Conservation (phyloP, 1,140 invertebrate species). For the Rhopalosiphum maidis region DNA sequence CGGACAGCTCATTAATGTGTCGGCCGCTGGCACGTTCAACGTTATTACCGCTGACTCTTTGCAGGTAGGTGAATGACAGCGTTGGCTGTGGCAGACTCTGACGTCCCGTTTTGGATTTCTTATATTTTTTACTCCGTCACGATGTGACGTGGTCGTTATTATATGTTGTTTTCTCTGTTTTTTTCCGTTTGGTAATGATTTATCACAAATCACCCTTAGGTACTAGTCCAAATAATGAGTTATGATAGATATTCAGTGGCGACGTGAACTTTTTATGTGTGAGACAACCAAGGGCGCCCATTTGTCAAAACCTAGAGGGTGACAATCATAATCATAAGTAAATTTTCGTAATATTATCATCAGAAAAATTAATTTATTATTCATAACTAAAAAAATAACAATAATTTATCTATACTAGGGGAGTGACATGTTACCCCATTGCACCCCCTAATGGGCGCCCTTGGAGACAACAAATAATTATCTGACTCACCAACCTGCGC, state of each 20-base stretch:
- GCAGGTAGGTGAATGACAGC: slow-evolving; percentile 64
- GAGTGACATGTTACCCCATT: no score
- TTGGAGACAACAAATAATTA: neutral
- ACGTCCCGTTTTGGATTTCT: neutral
- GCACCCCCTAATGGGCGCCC: no score
- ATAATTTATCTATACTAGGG: no score
- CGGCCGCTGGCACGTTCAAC: slow-evolving; percentile 77
- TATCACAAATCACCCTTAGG: neutral
- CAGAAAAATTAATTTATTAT: no score
- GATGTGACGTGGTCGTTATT: neutral
- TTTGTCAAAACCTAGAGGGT: no score
- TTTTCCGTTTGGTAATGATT: neutral
- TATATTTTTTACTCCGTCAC: neutral
- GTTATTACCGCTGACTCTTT: slow-evolving; percentile 83
- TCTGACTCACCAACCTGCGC: neutral
- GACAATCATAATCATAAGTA: no score
- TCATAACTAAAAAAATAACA: no score
- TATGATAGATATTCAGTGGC: neutral
- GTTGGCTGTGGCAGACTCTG: neutral
- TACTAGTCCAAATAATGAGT: neutral
- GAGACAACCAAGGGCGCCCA: neutral
- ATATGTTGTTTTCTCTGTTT: neutral
- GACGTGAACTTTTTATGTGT: neutral
- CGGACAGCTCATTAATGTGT: slow-evolving; percentile 76
- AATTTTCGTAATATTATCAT: no score